Percentiles rank a stretch among this genome's conserved stretches.
These are phyloP conservation scores for Bucorvus abyssinicus DNA, from an alignment of 2,797 vertebrate species.

Conservation along the genomic window DNA sequence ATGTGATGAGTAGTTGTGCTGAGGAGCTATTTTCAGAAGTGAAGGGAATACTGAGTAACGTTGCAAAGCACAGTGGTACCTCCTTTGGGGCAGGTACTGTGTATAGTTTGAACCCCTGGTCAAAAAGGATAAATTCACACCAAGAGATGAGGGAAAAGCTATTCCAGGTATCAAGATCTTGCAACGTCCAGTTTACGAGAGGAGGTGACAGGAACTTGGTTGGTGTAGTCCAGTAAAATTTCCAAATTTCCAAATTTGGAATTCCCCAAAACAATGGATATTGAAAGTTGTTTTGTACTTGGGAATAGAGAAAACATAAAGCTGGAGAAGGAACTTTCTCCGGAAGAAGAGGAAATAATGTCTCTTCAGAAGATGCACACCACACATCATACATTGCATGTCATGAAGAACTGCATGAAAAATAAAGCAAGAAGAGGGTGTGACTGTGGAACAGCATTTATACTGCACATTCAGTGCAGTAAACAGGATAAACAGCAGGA, in stretches of 20 bases:
- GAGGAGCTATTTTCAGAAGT: slow-evolving; percentile 39
- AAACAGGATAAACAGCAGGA: not conserved
- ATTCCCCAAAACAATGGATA: not conserved
- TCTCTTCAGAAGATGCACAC: not conserved
- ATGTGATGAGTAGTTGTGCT: not conserved
- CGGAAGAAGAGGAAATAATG: not conserved
- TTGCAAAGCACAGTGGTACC: not conserved
- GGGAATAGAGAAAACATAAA: not conserved
- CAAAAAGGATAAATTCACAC: not conserved
- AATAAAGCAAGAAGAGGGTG: not conserved
- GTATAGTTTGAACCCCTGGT: not conserved
- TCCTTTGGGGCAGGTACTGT: not conserved
- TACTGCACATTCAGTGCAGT: fast-evolving
- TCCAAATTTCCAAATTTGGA: not conserved
- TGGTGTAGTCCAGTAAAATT: not conserved
- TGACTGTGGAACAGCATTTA: not conserved
- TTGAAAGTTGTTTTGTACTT: not conserved
- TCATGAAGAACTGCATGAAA: not conserved
- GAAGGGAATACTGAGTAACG: not conserved
- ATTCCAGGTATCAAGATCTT: not conserved
- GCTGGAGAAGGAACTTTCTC: not conserved
- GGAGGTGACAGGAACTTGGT: not conserved
- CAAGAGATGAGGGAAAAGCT: fast-evolving
- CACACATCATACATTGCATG: fast-evolving
- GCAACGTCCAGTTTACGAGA: fast-evolving